A percentile compares a stretch with the other conserved stretches of the same genome.
phyloP scores from a whole-genome alignment of 2,888 invertebrate species.

The Macrosiphum euphorbiae region DNA sequence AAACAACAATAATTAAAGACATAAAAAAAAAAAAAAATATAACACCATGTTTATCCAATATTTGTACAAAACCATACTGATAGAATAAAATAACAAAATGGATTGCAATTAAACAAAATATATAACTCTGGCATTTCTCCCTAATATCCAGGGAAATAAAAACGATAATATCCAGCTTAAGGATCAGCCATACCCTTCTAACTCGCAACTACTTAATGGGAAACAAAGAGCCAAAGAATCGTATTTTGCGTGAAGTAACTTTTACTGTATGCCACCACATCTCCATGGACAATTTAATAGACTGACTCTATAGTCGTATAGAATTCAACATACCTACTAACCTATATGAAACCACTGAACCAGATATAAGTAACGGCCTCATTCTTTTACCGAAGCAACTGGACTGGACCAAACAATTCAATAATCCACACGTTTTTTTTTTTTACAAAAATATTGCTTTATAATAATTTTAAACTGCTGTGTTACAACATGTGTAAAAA shows the following conservation, averaged over 20 bases:
- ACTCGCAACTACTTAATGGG: neutral
- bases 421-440: neutral
- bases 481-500: too few species aligned
- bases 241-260: rapidly evolving
- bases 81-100: neutral
- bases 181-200: neutral
- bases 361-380: neutral
- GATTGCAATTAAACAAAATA: neutral
- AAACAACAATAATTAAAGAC: neutral
- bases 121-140: neutral
- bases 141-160: neutral
- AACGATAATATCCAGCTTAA: neutral
- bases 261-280: neutral
- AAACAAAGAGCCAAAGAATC: neutral
- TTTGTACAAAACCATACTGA: neutral
- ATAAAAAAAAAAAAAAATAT: neutral
- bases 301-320: neutral
- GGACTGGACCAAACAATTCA: neutral
- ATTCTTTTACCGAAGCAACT: neutral
- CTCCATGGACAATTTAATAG: neutral
- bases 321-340: neutral
- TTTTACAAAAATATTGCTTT: neutral
- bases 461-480: too few species aligned
- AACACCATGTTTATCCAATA: neutral
- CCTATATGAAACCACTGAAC: neutral